Evolutionary conservation across 92 coral and sea anemone genomes (phyloP).

Genomic region (Umimayanthus kanabou): DNA sequence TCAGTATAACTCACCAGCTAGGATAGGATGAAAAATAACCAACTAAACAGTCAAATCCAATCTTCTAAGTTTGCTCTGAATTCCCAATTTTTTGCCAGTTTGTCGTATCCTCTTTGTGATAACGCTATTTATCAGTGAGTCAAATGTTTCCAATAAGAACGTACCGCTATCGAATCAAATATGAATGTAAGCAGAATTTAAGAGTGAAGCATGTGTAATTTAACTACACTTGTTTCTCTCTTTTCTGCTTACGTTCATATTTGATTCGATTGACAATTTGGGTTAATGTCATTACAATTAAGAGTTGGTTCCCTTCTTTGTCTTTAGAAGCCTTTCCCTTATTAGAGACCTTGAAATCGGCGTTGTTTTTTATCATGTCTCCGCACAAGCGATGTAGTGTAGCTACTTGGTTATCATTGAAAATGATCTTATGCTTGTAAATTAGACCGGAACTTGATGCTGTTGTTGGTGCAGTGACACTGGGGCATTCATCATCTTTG

Average conservation of each 20-base stretch:
- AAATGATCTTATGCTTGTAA: too few species aligned
- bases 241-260: constrained; percentile 25
- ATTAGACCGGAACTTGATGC: constrained; percentile 7
- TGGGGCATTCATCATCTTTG: not conserved
- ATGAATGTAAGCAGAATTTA: too few species aligned
- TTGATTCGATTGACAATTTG: constrained; percentile 27
- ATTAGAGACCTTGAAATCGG: constrained; percentile 16
- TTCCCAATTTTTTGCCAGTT: not conserved
- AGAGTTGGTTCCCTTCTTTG: constrained; percentile 33
- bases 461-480: constrained; percentile 16
- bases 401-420: too few species aligned
- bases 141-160: constrained; percentile 13
- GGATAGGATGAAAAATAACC: not conserved
- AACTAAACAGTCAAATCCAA: not conserved
- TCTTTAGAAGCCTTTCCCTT: constrained; percentile 23
- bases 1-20: constrained; percentile 1
- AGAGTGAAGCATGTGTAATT: too few species aligned
- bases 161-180: too few species aligned
- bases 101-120: constrained; percentile 19
- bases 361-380: constrained; percentile 9
- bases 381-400: constrained; percentile 38
- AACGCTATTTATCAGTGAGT: not conserved
- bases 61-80: too few species aligned
- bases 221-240: constrained; percentile 1
- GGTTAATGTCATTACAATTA: constrained; percentile 19